These are phyloP conservation scores for Magallana gigas DNA, from an alignment of 1,140 invertebrate genomes.

Conservation along the genomic window DNA sequence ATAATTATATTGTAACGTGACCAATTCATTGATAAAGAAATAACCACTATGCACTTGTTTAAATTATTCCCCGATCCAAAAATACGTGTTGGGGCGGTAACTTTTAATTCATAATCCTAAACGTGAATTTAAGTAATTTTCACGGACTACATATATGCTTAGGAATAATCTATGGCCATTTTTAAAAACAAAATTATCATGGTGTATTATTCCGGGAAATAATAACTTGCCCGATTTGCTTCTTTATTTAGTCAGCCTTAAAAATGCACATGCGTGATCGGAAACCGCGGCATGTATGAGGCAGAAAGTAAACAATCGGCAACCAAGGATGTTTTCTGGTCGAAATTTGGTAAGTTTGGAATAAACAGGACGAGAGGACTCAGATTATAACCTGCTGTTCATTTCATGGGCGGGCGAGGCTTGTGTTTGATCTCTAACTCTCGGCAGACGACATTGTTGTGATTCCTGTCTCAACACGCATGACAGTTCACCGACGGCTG, in stretches of 20 bases:
- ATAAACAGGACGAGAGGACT: too few species aligned
- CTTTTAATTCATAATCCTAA: too few species aligned
- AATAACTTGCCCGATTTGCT: background rate
- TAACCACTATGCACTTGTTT: too few species aligned
- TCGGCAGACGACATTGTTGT: background rate
- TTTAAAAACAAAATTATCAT: too few species aligned
- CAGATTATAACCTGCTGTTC: background rate
- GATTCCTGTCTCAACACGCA: background rate
- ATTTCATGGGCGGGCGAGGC: background rate
- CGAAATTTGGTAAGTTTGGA: background rate
- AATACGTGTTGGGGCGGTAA: too few species aligned
- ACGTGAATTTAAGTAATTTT: too few species aligned
- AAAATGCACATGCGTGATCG: constrained; percentile 6
- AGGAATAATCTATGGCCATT: too few species aligned
- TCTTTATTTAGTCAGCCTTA: background rate
- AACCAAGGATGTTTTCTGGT: constrained; percentile 10
- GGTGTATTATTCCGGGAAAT: too few species aligned
- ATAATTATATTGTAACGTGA: too few species aligned
- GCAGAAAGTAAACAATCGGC: constrained; percentile 4
- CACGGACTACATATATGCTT: too few species aligned
- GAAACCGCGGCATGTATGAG: constrained; percentile 25
- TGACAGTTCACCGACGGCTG: background rate
- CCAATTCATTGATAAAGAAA: too few species aligned
- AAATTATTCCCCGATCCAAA: too few species aligned
- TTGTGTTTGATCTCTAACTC: background rate